These are phyloP conservation scores for Babylonia areolata DNA, from an alignment of 1,140 invertebrate species.

Conservation along the genomic window DNA sequence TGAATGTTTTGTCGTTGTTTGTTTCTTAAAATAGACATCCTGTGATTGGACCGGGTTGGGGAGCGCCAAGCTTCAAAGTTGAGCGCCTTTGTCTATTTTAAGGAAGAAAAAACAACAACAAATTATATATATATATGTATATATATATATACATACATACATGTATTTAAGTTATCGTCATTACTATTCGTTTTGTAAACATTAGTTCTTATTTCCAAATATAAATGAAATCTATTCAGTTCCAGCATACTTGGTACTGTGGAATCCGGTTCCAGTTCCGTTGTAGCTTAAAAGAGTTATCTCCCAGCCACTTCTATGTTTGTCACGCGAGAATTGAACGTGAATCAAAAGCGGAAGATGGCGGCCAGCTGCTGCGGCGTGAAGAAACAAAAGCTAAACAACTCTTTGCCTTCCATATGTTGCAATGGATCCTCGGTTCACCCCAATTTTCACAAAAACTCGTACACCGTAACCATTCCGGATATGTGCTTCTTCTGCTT, in stretches of 20 bases:
- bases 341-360: slow-evolving; percentile 78
- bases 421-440: slow-evolving; percentile 77
- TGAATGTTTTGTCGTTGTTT: too few species aligned
- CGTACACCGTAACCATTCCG: slow-evolving; percentile 85
- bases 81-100: too few species aligned
- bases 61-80: too few species aligned
- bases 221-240: neutral
- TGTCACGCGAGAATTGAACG: slow-evolving; percentile 23
- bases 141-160: neutral
- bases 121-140: too few species aligned
- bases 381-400: slow-evolving; percentile 91
- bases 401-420: slow-evolving; percentile 78
- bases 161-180: neutral
- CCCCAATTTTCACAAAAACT: slow-evolving; percentile 78
- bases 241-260: neutral
- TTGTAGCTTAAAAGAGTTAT: neutral
- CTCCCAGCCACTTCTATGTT: neutral
- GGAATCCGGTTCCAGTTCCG: neutral
- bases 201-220: neutral
- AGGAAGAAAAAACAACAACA: too few species aligned
- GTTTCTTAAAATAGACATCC: too few species aligned
- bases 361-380: slow-evolving; percentile 91
- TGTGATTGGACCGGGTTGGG: too few species aligned
- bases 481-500: slow-evolving; percentile 99
- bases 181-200: neutral